A percentile compares a stretch with the other conserved stretches of the same genome.
phyloP scores from a whole-genome alignment of 2,113 vertebrate genomes.

The Ciconia boyciana region DNA sequence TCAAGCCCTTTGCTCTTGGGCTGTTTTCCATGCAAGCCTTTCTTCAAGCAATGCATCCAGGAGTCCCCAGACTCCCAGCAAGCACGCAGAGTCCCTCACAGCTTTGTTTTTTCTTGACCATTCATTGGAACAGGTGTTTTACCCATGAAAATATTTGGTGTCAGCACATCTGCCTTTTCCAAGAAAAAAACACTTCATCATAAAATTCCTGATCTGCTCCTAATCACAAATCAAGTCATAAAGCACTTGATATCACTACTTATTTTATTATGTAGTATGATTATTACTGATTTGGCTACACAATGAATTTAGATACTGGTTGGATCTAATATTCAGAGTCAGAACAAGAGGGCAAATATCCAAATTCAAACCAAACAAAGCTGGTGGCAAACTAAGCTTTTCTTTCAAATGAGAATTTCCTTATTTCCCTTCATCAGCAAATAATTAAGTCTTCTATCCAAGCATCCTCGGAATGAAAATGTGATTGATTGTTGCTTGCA shows the following conservation, averaged over 20 bases:
- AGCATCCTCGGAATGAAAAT: neutral
- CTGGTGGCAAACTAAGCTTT: neutral
- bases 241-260: neutral
- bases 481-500: neutral
- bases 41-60: fast-evolving
- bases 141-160: neutral
- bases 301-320: neutral
- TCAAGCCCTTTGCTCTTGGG: neutral
- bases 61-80: neutral
- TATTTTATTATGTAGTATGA: neutral
- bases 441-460: neutral
- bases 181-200: neutral
- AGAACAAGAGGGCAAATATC: neutral
- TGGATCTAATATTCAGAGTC: neutral
- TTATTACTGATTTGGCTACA: neutral
- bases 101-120: neutral
- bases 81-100: neutral
- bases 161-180: neutral
- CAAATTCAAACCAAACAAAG: neutral
- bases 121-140: neutral
- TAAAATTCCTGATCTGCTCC: neutral
- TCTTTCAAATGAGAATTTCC: neutral
- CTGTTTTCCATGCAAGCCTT: neutral
- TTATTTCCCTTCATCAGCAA: neutral
- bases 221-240: neutral